Base-by-base conservation (phyloP, 23 tunicate species). In the Aplidium turbinatum region DNA sequence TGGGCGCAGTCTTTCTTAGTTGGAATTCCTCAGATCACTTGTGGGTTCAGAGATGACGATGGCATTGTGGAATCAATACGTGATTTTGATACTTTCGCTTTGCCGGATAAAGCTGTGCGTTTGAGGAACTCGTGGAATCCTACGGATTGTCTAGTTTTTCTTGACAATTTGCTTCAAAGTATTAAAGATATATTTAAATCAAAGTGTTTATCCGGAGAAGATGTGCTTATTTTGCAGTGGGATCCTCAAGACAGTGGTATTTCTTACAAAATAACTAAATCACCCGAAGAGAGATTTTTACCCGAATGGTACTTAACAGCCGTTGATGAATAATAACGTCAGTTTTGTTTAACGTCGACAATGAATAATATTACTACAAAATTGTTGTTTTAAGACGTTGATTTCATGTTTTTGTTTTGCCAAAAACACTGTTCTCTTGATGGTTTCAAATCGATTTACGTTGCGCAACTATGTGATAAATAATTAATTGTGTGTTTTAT, bases 1-100 rank as follows among this genome's bases (percentile, higher is more conserved):
- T 90, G 97, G 97, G 89, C 89, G 20, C 97, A 90, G 71, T 90
- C 97, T 3, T 83, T 45, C 64, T 52, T 90, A 42, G 81, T 77
- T 5, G 97, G 97, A 19, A 62, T 90, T 18, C 97, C 97, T 3
- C 83, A 46, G 47, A 90, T 90, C 2, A 90, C 72, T 4, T 90
- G 97, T 48, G 97, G 97, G 9, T 90, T 90, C 46, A 70, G 97
- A 22, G 77, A 90, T 63, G 97, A 90, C 71, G 36, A 82, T 42
- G 97, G 97, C 1, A 0, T 63, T 35, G 83, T 90, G 16, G 63
- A 46, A 16, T 16, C 47, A 29, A 38, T 90, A 0, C 47, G 39
- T 13, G 46, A 72, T 25, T 90, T 70, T 39, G 40, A 25, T 16
- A 90, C 89, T 1, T 16, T 48, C 1, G 70, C 62, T 30, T 45